Conservation (phyloP, 2,113 vertebrate species). For the Ophthalmolycus amberensis region DNA sequence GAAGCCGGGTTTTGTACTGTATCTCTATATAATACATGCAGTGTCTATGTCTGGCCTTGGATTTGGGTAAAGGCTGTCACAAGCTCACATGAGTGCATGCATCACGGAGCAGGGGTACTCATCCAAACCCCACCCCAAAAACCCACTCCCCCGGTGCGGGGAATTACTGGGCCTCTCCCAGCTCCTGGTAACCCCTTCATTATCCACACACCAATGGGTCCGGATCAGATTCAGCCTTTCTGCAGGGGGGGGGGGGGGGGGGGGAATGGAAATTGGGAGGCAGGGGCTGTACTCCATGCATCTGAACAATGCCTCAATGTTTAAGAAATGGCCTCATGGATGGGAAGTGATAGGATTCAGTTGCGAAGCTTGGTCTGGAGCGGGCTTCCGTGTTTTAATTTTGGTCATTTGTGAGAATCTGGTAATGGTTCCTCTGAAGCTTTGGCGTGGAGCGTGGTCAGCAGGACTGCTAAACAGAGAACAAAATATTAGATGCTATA, state of each 20-base stretch:
- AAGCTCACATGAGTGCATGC: constrained; percentile 85
- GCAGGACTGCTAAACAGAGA: constrained; percentile 27
- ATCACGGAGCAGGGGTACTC: constrained; percentile 85
- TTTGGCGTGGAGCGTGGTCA: constrained; percentile 50
- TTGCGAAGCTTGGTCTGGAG: constrained; percentile 38
- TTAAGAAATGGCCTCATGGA: constrained; percentile 76
- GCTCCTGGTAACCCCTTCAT: constrained; percentile 88
- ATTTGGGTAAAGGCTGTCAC: constrained; percentile 84
- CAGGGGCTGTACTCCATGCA: constrained; percentile 78
- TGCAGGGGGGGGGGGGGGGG: constrained; percentile 48
- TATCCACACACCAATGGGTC: constrained; percentile 88
- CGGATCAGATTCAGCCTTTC: constrained; percentile 85
- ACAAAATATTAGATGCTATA: constrained; percentile 9
- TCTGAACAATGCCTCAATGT: constrained; percentile 85
- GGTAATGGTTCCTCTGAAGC: constrained; percentile 13
- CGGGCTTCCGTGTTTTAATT: constrained; percentile 42
- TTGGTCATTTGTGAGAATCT: constrained; percentile 38
- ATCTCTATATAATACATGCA: constrained; percentile 77
- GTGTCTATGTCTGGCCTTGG: constrained; percentile 77
- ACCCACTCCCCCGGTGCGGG: constrained; percentile 83
- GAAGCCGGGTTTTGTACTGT: constrained; percentile 54
- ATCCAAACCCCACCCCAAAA: constrained; percentile 86
- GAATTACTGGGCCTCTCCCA: constrained; percentile 88
- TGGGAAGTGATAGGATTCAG: constrained; percentile 66
- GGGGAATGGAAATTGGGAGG: constrained; percentile 82